These are phyloP conservation scores for Eubasilissa regina DNA, from an alignment of 1,140 invertebrate species.

Conservation along the genomic window DNA sequence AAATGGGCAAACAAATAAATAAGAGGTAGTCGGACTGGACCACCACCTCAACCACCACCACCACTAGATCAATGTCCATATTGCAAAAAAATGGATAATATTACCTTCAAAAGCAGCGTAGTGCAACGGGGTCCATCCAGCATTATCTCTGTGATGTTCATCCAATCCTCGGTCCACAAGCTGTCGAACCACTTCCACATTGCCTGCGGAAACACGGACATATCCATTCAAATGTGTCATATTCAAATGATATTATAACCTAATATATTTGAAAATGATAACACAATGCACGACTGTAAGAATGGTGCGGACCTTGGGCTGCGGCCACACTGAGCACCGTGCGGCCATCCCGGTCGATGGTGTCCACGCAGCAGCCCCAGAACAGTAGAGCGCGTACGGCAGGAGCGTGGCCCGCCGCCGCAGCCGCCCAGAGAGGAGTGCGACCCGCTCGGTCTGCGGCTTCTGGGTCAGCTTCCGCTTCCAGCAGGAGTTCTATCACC, in stretches of 20 bases:
- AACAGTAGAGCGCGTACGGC: constrained; percentile 67
- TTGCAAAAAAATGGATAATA: background rate
- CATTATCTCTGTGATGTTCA: constrained; percentile 92
- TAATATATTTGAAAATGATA: constrained; percentile 10
- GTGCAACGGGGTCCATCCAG: constrained; percentile 95
- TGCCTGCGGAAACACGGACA: constrained; percentile 66
- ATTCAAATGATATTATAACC: constrained; percentile 11
- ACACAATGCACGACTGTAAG: background rate
- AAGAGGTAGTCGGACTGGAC: too few relatives aligned
- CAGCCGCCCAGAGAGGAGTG: constrained; percentile 69
- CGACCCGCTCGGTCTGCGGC: constrained; percentile 65
- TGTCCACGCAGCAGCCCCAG: constrained; percentile 71
- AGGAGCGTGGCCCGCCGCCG: constrained; percentile 66
- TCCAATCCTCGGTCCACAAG: constrained; percentile 92
- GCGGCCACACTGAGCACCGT: constrained; percentile 91
- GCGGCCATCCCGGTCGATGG: constrained; percentile 82
- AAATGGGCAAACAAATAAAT: too few relatives aligned
- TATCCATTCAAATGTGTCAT: background rate
- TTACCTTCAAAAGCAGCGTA: constrained; percentile 92
- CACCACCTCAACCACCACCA: too few relatives aligned
- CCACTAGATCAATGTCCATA: too few relatives aligned
- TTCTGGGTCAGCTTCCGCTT: constrained; percentile 68
- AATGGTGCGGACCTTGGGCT: constrained; percentile 79
- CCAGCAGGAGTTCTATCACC: constrained; percentile 68
- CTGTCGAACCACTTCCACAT: constrained; percentile 88